Conservation (phyloP, 2,113 vertebrate species). For the Melanotaenia duboulayi region DNA sequence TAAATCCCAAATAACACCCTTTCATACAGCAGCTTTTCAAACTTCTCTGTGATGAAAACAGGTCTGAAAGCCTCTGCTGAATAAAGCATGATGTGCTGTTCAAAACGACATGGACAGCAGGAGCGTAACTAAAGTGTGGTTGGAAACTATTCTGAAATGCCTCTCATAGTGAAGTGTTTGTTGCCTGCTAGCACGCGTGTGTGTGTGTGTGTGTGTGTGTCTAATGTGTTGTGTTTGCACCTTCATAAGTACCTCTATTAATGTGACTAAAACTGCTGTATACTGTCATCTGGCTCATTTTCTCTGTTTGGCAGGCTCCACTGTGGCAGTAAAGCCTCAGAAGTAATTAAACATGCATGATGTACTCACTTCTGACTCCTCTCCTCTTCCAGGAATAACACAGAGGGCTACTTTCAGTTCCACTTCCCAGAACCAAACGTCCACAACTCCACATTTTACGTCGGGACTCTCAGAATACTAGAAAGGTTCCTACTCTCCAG, state of each 20-base stretch:
- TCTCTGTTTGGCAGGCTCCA: conserved; percentile 7
- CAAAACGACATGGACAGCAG: no score
- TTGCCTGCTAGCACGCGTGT: conserved; percentile 44
- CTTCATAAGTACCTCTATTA: conserved; percentile 9
- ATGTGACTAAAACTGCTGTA: neutral
- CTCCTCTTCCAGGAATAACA: conserved; percentile 86
- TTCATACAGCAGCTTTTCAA: no score
- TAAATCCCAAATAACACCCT: no score
- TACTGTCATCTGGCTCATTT: conserved; percentile 4
- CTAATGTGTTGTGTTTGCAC: conserved; percentile 1
- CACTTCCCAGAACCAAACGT: conserved; percentile 78
- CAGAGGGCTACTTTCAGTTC: conserved; percentile 80
- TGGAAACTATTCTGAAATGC: no score
- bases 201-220: conserved; percentile 35
- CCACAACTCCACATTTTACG: conserved; percentile 54
- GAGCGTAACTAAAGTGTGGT: no score
- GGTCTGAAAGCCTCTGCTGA: no score
- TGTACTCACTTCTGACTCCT: conserved; percentile 62
- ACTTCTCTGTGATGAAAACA: no score
- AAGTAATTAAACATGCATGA: conserved; percentile 13
- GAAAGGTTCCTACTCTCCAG: conserved; percentile 69
- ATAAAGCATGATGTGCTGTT: no score
- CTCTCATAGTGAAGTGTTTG: neutral
- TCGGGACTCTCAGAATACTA: conserved; percentile 62
- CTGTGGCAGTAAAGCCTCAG: conserved; percentile 2